Conservation (phyloP, 2,888 invertebrate genomes). For the Cartodere bifasciata region DNA sequence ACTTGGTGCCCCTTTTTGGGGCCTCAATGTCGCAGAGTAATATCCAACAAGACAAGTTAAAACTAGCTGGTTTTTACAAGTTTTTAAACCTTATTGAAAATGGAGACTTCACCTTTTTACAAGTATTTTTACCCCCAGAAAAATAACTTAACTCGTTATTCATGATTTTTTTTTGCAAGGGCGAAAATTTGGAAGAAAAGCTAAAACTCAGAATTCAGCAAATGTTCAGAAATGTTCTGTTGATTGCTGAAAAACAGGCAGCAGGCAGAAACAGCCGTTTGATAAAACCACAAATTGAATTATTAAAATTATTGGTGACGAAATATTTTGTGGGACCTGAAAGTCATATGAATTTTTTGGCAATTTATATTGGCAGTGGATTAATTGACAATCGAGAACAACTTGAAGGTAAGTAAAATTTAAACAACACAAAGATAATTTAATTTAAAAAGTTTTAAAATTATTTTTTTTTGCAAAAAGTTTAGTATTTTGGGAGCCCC, state of each 20-base stretch:
- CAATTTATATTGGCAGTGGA: conserved; percentile 25
- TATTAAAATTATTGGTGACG: conserved; percentile 21
- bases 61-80: conserved; percentile 23
- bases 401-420: conserved; percentile 22
- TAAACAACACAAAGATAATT: too few relatives aligned
- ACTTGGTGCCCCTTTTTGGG: conserved; percentile 25
- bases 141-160: too few relatives aligned
- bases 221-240: conserved; percentile 22
- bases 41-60: conserved; percentile 24
- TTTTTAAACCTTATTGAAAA: conserved; percentile 23
- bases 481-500: too few relatives aligned
- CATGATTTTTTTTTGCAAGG: too few relatives aligned
- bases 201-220: conserved; percentile 22
- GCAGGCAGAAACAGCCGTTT: conserved; percentile 13
- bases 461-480: too few relatives aligned
- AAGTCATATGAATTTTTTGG: conserved; percentile 24
- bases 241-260: conserved; percentile 22
- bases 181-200: conserved; percentile 8
- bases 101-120: conserved; percentile 15
- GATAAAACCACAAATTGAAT: conserved; percentile 15
- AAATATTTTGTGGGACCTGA: conserved; percentile 24
- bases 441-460: too few relatives aligned
- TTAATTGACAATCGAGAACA: conserved; percentile 20
- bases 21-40: conserved; percentile 23
- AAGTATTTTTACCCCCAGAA: conserved; percentile 4